A percentile compares a stretch with the other conserved stretches of the same genome.
Conservation (phyloP, 2,113 vertebrate species). For the Prinia subflava region DNA sequence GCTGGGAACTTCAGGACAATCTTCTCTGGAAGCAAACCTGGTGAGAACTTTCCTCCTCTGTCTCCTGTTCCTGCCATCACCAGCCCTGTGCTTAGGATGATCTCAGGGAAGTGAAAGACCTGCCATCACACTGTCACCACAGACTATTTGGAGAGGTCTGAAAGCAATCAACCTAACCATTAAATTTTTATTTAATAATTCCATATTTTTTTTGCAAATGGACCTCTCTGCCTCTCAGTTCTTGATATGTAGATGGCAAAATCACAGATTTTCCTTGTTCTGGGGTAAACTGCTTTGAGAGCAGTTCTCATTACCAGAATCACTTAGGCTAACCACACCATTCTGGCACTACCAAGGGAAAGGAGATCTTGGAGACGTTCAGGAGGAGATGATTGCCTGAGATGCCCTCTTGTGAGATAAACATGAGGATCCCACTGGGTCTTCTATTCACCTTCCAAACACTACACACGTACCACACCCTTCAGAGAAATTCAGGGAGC, state of each 20-base stretch:
- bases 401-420: conserved; percentile 47
- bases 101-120: neutral
- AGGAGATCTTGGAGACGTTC: neutral
- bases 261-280: neutral
- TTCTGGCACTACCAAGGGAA: neutral
- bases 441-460: conserved; percentile 43
- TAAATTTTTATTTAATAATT: neutral
- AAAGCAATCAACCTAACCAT: neutral
- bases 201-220: neutral
- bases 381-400: conserved; percentile 19
- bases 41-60: neutral
- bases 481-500: conserved; percentile 20
- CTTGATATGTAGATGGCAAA: neutral
- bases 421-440: neutral
- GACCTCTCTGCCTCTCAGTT: neutral
- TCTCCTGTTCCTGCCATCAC: neutral
- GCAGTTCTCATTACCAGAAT: neutral
- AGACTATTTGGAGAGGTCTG: neutral
- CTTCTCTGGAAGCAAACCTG: neutral
- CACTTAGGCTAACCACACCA: neutral
- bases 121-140: neutral
- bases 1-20: neutral
- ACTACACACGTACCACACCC: conserved; percentile 4
- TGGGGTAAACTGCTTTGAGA: neutral
- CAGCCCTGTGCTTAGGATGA: neutral